Evolutionary conservation across 2,113 vertebrate genomes (phyloP).

Genomic region (Anolis sagrei): DNA sequence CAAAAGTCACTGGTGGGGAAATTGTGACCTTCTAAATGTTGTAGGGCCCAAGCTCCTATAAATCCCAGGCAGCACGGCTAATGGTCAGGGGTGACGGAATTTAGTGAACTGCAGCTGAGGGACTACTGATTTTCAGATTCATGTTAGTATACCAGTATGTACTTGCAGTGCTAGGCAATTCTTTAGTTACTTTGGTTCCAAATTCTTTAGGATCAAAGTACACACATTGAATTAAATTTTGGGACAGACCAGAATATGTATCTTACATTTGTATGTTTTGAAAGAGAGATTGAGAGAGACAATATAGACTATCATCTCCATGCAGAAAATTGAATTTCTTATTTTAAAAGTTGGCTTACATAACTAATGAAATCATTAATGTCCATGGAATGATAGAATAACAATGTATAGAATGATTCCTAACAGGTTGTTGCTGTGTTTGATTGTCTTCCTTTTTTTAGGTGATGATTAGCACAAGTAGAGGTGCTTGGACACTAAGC

Average conservation of each 20-base stretch:
- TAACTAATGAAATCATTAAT: not conserved
- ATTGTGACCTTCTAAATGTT: too few relatives aligned
- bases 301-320: not conserved
- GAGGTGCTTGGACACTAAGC: slow-evolving; percentile 82
- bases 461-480: slow-evolving; percentile 85
- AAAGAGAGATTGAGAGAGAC: not conserved
- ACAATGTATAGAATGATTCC: not conserved
- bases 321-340: not conserved
- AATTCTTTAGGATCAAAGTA: too few relatives aligned
- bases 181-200: too few relatives aligned
- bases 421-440: accelerated
- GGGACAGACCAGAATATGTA: not conserved
- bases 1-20: too few relatives aligned
- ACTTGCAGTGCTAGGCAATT: too few relatives aligned
- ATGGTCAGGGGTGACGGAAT: too few relatives aligned
- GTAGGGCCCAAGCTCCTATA: too few relatives aligned
- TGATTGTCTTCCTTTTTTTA: slow-evolving; percentile 51
- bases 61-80: too few relatives aligned
- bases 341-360: not conserved
- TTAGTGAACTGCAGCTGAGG: too few relatives aligned
- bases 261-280: not conserved
- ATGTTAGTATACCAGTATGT: too few relatives aligned
- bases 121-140: too few relatives aligned
- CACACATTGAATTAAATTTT: not conserved
- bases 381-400: too few relatives aligned